These are phyloP conservation scores for Beris morrisii DNA, from an alignment of 2,888 invertebrate genomes.

Conservation along the genomic window DNA sequence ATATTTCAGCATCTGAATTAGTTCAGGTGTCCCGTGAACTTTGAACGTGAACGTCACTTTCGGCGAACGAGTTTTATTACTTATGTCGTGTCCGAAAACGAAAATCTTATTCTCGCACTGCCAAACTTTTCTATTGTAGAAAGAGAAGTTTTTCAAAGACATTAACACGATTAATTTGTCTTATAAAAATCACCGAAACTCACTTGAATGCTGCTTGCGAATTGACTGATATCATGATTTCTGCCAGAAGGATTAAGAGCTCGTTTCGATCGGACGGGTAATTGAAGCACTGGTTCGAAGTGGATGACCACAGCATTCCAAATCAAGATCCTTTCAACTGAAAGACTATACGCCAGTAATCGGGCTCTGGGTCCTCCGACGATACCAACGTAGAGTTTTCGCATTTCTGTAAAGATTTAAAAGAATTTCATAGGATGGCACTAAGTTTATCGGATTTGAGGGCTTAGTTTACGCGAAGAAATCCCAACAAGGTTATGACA, in stretches of 20 bases:
- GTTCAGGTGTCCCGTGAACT: slow-evolving; percentile 41
- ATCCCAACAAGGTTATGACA: slow-evolving; percentile 46
- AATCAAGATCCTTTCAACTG: slow-evolving; percentile 45
- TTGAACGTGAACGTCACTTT: slow-evolving; percentile 44
- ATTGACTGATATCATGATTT: slow-evolving; percentile 44
- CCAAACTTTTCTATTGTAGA: slow-evolving; percentile 40
- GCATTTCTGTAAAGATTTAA: slow-evolving; percentile 44
- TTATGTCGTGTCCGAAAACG: slow-evolving; percentile 45
- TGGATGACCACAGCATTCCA: slow-evolving; percentile 43
- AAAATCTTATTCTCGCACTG: slow-evolving; percentile 44
- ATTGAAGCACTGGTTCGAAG: slow-evolving; percentile 33
- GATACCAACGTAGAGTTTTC: slow-evolving; percentile 41
- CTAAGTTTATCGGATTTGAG: no score
- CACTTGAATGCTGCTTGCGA: slow-evolving; percentile 44
- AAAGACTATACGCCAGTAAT: slow-evolving; percentile 44
- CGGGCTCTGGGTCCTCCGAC: slow-evolving; percentile 35
- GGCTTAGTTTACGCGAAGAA: slow-evolving; percentile 48
- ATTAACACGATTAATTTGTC: not conserved
- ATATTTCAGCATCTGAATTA: slow-evolving; percentile 18
- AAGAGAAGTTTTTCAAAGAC: not conserved
- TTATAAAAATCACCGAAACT: slow-evolving; percentile 28
- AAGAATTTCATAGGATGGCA: no score
- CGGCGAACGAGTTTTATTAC: no score
- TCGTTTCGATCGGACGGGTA: slow-evolving; percentile 42
- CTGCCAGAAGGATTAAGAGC: slow-evolving; percentile 45